Base-by-base conservation (phyloP, 2,113 vertebrate genomes). In the Balaenoptera acutorostrata region DNA sequence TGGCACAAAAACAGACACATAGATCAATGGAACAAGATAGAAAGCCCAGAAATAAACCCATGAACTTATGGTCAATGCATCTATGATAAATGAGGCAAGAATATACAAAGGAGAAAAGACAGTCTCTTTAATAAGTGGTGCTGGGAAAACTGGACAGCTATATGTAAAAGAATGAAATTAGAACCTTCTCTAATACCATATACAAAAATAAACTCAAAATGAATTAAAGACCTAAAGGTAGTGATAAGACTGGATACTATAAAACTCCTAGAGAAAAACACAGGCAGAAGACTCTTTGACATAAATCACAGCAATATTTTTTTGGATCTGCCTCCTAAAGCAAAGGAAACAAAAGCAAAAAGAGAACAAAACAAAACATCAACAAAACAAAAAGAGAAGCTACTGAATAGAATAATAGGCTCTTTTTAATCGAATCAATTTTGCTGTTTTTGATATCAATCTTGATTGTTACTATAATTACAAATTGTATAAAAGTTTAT, bases 391-490 rank as follows among this genome's bases (percentile, higher is more conserved):
- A 71, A 31, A n/a, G 74, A 78, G 18, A 78, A 55, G 10, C 31
- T 78, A 52, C 31, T 55, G 20, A 78, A 78, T 80, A 71, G 41
- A 77, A 84, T 75, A 55, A 59, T 29, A 81, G 25, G 66, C 36
- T 59, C 25, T 81, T 93, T 90, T 89, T 77, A 89, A 93, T 68
- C 41, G 63, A 83, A 77, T 68, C 71, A 71, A 55, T 63, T 93
- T 93, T 77, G 8, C 77, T 83, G 39, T 33, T 84, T 95, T 75
- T 74, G 59, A 59, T 33, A 59, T 66, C 33, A 72, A 59, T 74
- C 77, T 78, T 88, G 31, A 82, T 85, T 75, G 41, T 90, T 90
- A 85, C 77, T 90, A n/a, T 49, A 94, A 87, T 41, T 66, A 96
- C 9, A 87, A 87, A 31, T 49, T 41, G 39, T 14, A 59, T 87